phyloP scores from a whole-genome alignment of 2,113 vertebrate species.

The Odocoileus hemionus region DNA sequence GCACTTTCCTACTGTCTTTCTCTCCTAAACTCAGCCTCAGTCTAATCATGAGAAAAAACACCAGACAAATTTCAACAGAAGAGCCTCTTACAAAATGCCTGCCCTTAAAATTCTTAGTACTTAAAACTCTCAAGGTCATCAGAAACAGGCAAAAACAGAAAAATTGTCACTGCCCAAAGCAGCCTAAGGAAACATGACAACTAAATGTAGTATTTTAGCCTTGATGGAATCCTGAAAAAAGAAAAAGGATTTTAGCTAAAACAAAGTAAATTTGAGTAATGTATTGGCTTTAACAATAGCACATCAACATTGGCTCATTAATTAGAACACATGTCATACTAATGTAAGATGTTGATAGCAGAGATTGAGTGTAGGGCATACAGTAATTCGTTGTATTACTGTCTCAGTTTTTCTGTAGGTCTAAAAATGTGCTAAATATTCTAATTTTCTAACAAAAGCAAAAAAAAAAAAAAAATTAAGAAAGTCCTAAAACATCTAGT shows the following conservation, averaged over 20 bases:
- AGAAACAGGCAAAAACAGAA: neutral
- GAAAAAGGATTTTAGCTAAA: neutral
- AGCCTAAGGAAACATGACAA: neutral
- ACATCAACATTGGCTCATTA: neutral
- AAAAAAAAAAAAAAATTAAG: neutral
- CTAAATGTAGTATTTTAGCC: neutral
- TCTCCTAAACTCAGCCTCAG: neutral
- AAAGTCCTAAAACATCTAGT: neutral
- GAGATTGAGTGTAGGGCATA: neutral
- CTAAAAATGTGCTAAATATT: neutral
- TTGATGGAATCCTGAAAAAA: neutral
- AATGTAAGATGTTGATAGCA: neutral
- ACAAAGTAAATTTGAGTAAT: neutral
- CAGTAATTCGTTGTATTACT: neutral
- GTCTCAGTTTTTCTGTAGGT: neutral
- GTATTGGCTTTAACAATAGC: neutral
- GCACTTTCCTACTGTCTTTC: neutral
- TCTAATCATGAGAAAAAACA: neutral
- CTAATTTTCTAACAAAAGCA: neutral
- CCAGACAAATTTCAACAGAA: neutral
- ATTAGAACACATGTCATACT: neutral
- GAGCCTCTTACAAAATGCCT: neutral
- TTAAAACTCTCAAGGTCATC: slow-evolving; percentile 7
- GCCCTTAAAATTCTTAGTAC: neutral
- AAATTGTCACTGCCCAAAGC: neutral